A percentile compares a stretch with the other conserved stretches of the same genome.
Evolutionary conservation across 2,888 invertebrate genomes (phyloP).

Genomic region (Ornithoptera alexandrae): DNA sequence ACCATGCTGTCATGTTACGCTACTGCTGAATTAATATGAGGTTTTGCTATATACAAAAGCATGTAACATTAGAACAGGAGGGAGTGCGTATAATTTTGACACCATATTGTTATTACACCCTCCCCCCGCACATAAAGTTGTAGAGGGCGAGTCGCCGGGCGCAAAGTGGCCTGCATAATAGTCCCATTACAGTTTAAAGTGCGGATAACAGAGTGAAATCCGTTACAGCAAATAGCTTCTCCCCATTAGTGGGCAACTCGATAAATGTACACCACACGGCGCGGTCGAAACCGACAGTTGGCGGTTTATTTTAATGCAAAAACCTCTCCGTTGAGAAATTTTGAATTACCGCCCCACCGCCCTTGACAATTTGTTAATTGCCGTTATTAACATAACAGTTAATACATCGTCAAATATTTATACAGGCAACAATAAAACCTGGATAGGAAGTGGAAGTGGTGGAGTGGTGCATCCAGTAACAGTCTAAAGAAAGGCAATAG

Average conservation of each 20-base stretch:
- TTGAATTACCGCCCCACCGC: not conserved
- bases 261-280: constrained; percentile 50
- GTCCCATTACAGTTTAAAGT: constrained; percentile 50
- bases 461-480: too few species aligned
- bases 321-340: constrained; percentile 5
- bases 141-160: constrained; percentile 20
- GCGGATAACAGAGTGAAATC: constrained; percentile 53
- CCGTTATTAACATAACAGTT: not conserved
- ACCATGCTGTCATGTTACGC: too few species aligned
- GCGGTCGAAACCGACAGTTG: constrained; percentile 27
- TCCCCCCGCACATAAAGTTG: constrained; percentile 26
- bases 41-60: too few species aligned
- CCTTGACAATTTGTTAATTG: not conserved
- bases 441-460: too few species aligned
- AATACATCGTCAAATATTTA: not conserved
- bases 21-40: too few species aligned
- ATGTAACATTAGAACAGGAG: too few species aligned
- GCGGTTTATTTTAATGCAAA: constrained; percentile 21
- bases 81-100: too few species aligned
- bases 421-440: not conserved
- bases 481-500: too few species aligned
- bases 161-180: constrained; percentile 37
- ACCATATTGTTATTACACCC: constrained; percentile 17
- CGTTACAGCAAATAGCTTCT: constrained; percentile 55
- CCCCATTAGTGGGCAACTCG: constrained; percentile 56